phyloP scores from a whole-genome alignment of 2,888 invertebrate species.

The Drosophila subsilvestris region DNA sequence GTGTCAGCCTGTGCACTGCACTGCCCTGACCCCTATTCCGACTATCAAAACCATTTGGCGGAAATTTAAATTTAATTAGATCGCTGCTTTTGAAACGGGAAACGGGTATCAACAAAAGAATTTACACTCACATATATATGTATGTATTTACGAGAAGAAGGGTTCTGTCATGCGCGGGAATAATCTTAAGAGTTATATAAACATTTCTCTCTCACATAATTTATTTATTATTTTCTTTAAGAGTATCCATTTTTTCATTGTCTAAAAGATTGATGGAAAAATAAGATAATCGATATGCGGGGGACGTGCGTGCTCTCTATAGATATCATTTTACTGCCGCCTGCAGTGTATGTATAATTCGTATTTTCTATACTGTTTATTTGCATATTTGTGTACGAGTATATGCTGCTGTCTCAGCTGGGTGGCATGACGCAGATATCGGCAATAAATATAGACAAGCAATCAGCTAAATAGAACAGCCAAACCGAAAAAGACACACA shows the following conservation, averaged over 20 bases:
- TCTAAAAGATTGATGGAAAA: slow-evolving; percentile 14
- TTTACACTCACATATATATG: neutral
- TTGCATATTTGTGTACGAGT: slow-evolving; percentile 28
- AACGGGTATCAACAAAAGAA: slow-evolving; percentile 36
- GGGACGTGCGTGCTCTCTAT: slow-evolving; percentile 20
- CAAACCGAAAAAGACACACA: slow-evolving; percentile 2
- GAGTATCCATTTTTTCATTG: slow-evolving; percentile 2
- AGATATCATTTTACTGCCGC: slow-evolving; percentile 37
- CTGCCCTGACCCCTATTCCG: slow-evolving; percentile 48
- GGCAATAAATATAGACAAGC: slow-evolving; percentile 24
- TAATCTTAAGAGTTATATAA: slow-evolving; percentile 6
- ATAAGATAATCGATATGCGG: slow-evolving; percentile 25
- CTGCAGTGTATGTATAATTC: slow-evolving; percentile 15
- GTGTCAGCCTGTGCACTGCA: slow-evolving; percentile 32
- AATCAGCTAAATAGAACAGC: slow-evolving; percentile 23
- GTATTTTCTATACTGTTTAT: slow-evolving; percentile 34
- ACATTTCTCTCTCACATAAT: slow-evolving; percentile 4
- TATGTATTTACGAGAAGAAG: slow-evolving; percentile 12
- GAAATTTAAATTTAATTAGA: slow-evolving; percentile 53
- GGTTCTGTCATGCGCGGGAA: slow-evolving; percentile 33
- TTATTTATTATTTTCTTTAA: slow-evolving; percentile 29
- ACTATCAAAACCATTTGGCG: slow-evolving; percentile 48
- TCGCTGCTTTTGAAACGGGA: slow-evolving; percentile 36
- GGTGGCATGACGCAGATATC: slow-evolving; percentile 45
- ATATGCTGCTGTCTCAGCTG: slow-evolving; percentile 24